phyloP scores from a whole-genome alignment of 2,113 vertebrate genomes.

The Ictidomys tridecemlineatus region DNA sequence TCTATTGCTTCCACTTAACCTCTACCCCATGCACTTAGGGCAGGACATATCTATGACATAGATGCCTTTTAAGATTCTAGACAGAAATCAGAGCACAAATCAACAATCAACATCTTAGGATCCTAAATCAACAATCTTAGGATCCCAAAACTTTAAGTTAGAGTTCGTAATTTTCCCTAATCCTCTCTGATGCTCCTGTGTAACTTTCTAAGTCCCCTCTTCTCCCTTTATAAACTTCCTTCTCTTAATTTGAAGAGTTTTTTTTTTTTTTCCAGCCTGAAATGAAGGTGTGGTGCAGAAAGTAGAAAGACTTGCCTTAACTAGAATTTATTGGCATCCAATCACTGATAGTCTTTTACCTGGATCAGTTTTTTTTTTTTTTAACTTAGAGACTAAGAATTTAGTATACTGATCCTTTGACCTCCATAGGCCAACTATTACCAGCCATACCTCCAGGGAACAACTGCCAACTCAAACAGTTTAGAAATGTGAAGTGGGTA shows the following conservation, averaged over 20 bases:
- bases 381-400: neutral
- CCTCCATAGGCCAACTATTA: neutral
- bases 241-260: neutral
- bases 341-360: neutral
- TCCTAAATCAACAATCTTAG: neutral
- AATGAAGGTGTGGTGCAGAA: neutral
- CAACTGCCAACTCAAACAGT: neutral
- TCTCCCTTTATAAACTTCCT: neutral
- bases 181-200: neutral
- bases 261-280: conserved; percentile 47
- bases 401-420: neutral
- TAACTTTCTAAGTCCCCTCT: neutral
- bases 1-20: neutral
- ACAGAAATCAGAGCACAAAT: neutral
- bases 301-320: neutral
- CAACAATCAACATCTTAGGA: neutral
- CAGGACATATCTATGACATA: neutral
- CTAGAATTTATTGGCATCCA: neutral
- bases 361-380: neutral
- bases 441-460: neutral
- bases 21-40: neutral
- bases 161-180: neutral
- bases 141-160: neutral
- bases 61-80: conserved; percentile 7
- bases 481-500: neutral